Conservation (phyloP, 2,888 invertebrate genomes). For the Gerris lacustris region DNA sequence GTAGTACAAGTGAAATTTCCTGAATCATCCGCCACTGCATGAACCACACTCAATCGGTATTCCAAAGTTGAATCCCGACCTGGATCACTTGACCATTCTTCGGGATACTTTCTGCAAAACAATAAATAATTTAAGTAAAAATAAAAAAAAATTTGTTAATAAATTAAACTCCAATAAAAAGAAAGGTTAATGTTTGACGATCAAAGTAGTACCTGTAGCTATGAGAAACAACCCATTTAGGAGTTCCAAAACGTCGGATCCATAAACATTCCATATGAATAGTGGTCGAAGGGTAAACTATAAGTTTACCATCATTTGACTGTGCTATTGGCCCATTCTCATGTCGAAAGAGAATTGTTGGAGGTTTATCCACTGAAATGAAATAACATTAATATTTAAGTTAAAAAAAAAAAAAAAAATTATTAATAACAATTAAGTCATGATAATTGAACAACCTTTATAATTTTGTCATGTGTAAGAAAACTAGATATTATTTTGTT, state of each 20-base stretch:
- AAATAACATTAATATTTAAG: not conserved
- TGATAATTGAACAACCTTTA: too few relatives aligned
- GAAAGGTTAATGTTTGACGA: too few relatives aligned
- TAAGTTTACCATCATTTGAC: constrained; percentile 69
- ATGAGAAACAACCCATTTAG: constrained; percentile 68
- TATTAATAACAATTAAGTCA: not conserved
- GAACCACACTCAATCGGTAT: constrained; percentile 65
- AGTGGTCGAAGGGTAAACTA: constrained; percentile 73
- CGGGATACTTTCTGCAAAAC: constrained; percentile 49
- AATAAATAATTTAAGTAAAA: not conserved
- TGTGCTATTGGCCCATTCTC: constrained; percentile 74
- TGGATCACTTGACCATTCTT: constrained; percentile 73
- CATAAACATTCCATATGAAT: constrained; percentile 81
- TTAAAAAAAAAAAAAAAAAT: not conserved
- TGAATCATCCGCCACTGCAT: constrained; percentile 70
- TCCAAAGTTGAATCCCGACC: constrained; percentile 66
- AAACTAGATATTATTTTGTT: not conserved
- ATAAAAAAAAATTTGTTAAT: too few relatives aligned
- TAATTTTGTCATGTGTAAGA: not conserved
- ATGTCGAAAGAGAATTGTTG: constrained; percentile 70
- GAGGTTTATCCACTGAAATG: constrained; percentile 63
- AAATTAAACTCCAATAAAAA: too few relatives aligned
- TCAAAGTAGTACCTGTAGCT: constrained; percentile 42
- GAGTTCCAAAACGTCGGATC: constrained; percentile 73
- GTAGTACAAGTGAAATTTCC: constrained; percentile 75